Evolutionary conservation across 2,113 vertebrate genomes (phyloP).

Genomic region (Reinhardtius hippoglossoides): DNA sequence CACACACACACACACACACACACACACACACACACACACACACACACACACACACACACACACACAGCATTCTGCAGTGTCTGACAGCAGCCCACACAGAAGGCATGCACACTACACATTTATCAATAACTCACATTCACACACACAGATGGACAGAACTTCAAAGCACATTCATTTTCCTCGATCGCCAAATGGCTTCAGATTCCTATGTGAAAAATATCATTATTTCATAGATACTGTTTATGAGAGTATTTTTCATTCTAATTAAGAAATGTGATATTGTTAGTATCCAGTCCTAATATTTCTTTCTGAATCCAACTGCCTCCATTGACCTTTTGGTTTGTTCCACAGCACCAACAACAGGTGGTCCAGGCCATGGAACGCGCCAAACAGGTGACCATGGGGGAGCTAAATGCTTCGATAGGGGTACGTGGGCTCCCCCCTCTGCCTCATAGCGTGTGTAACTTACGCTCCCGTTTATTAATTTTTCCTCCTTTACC

Average conservation of each 20-base stretch:
- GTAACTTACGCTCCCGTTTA: constrained; percentile 77
- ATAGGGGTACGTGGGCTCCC: constrained; percentile 94
- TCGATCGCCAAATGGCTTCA: constrained; percentile 20
- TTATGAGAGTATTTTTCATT: constrained; percentile 10
- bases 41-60: constrained; percentile 36
- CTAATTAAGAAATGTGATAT: constrained; percentile 16
- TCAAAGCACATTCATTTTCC: constrained; percentile 27
- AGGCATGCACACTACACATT: constrained; percentile 30
- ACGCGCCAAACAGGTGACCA: constrained; percentile 95
- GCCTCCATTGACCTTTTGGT: constrained; percentile 47
- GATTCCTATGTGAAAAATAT: neutral
- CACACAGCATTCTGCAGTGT: constrained; percentile 9
- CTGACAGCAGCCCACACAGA: constrained; percentile 48
- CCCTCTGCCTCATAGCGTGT: constrained; percentile 85
- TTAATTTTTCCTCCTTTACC: constrained; percentile 46
- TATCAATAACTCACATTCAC: constrained; percentile 24
- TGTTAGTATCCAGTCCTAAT: constrained; percentile 5
- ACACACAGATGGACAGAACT: constrained; percentile 39
- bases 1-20: constrained; percentile 44
- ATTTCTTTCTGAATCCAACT: constrained; percentile 3
- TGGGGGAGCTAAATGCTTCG: constrained; percentile 94
- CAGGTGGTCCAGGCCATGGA: constrained; percentile 96
- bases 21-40: neutral
- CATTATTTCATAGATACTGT: neutral
- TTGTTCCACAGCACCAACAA: constrained; percentile 89